Base-by-base conservation (phyloP, 2,888 invertebrate species). In the Athalia rosae region DNA sequence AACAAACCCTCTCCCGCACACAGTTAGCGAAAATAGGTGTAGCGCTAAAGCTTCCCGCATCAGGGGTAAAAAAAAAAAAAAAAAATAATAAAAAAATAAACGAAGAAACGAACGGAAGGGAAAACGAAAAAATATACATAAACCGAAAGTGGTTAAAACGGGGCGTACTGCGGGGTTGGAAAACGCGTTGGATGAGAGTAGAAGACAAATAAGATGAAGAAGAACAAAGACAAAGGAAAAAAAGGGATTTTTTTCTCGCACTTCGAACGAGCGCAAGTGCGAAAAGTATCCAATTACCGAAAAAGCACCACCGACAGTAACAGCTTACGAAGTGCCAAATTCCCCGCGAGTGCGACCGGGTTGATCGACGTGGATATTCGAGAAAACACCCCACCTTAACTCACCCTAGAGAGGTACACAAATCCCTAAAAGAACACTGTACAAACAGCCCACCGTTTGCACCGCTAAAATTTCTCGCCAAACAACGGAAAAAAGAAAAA, bases 211-310 rank as follows among this genome's bases (percentile, higher is more conserved):
- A 71, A 71, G 58, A 71, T 45, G 58, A 71, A 71, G 48, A 9
- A 67, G 74, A 74, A 61, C 61, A 61, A 61, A 28, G 62, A 47
- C 47, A 61, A 43, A 48, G 28, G 58, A 58, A 11, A 43, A 61
- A 74, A 43, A 74, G 50, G 59, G 67, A 50, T 28, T 67, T 53
- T n/a, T 53, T 61, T 71, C 58, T 71, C 58, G 56, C 71, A 58
- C 45, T 58, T 58, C 71, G 45, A 64, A 43, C 66, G 28, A 67
- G 48, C 58, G 77, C 71, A 77, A 77, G 62, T 73, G 77, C 77
- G 71, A 77, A 77, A 28, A 71, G 77, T 77, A 77, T 77, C 77
- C 77, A 77, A 77, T 77, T 77, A 77, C 77, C 53, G 71, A 58
- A 71, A 77, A 77, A 77, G 77, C 73, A 69, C 77, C 71, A 62